Evolutionary conservation across 2,797 vertebrate species (phyloP), one percentile per base, ranked within the genome.

Genomic region (Phrynocephalus forsythii): DNA sequence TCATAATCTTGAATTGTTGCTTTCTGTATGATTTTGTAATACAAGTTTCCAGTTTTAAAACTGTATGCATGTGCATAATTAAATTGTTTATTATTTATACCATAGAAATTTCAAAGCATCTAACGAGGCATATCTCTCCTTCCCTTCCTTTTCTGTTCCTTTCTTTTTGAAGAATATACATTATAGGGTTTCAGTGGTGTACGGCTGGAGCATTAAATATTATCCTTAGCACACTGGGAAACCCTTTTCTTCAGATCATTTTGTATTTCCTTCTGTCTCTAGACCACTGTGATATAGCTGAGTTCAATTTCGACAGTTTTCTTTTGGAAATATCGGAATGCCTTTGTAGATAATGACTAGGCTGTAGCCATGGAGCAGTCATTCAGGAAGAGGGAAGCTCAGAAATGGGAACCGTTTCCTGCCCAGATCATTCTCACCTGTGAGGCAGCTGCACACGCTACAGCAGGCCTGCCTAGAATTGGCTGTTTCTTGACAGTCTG

Each of bases 81-180:
- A 69, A 76, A 76, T 66, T 30, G 56, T 87, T 80, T 67, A 18
- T 90, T 76, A 69, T 84, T 87, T 87, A 84, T 87, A 67, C 8
- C 26, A 48, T 24, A 56, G 60, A 75, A 75, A 48, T 76, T 48
- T 28, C 69, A 87, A 80, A 76, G 44, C n/a, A 63, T 80, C 69
- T 22, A 71, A 26, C 78, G 72, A 52, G 76, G 8, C 63, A 15
- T 81, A 60, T 28, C 38, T 56, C 30, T n/a, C 18, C n/a, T 24
- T 87, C 50, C 44, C 82, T 52, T 63, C 18, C 60, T 63, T 63
- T 56, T 13, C 52, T 56, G 38, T 44, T 56, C 20, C 15, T n/a
- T 75, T 52, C 60, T 68, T 75, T 86, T 73, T 33, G 28, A 66
- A 75, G 60, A 48, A 60, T 87, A 56, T 44, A 82, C 20, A 26